Base-by-base conservation (phyloP, 2,113 vertebrate species). In the Marcusenius ussheri region DNA sequence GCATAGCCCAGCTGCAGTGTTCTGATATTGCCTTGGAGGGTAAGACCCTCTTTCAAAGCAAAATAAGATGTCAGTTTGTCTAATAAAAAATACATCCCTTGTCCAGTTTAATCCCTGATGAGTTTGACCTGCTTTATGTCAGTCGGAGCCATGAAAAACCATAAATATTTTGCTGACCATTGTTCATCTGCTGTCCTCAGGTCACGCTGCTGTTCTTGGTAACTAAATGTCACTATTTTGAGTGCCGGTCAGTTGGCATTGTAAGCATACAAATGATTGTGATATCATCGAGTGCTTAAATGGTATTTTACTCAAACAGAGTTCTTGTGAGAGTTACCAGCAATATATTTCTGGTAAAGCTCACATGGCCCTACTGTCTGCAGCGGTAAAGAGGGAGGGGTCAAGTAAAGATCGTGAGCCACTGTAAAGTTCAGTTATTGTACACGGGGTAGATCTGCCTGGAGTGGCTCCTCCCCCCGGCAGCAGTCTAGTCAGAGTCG, bases 381-480 rank as follows among this genome's bases (percentile, higher is more conserved):
- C 3, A 74, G 39, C 13, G 7, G 66, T 24, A 17, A 47, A 15
- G 45, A 35, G 3, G 27, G 7, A 49, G 27, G 45, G n/a, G 6
- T 53, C 11, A 35, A 88, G 50, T 80, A 77, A 58, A 50, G 8
- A 31, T 24, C 2, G 35, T 84, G 58, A 92, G 91, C 89, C 92
- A 89, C 89, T 89, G 90, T 89, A 86, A 93, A 93, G 92, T 91
- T 92, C 95, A 93, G 80, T 89, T 91, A 94, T 93, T 94, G 90
- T 93, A 87, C 91, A 92, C 91, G 93, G 93, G 95, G 95, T 94
- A 95, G 91, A 94, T 94, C 92, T 92, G 90, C 90, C 89, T 88
- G 90, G 80, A 91, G 90, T 88, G 91, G 92, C 93, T 88, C 94
- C 95, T 94, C 93, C 95, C 94, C 92, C 93, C 92, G 89, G 92